A percentile compares a stretch with the other conserved stretches of the same genome.
phyloP scores from a whole-genome alignment of 2,797 vertebrate genomes.

The Borostomias antarcticus region DNA sequence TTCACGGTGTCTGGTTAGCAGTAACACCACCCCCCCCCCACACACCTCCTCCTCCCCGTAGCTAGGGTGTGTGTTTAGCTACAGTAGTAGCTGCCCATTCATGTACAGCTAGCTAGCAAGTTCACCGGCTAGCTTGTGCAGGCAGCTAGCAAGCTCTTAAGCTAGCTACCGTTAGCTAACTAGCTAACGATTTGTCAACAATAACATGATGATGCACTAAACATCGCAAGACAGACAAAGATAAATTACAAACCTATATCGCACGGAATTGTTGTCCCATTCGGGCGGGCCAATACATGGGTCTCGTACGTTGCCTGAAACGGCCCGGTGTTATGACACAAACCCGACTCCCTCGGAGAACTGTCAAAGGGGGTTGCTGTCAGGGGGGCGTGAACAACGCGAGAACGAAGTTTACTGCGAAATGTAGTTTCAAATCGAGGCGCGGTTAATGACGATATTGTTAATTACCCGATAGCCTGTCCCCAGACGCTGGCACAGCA shows the following conservation, averaged over 20 bases:
- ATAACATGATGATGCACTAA: not conserved
- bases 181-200: not conserved
- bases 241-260: constrained; percentile 56
- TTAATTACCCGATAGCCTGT: not conserved
- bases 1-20: no score
- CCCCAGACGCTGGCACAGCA: not conserved
- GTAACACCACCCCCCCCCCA: no score
- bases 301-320: constrained; percentile 48
- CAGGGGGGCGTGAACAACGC: constrained; percentile 39
- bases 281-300: constrained; percentile 34
- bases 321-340: constrained; percentile 66
- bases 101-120: no score
- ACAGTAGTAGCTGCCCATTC: no score
- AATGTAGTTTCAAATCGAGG: not conserved
- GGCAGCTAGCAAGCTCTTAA: not conserved
- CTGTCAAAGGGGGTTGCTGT: constrained; percentile 38
- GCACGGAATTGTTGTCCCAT: constrained; percentile 50
- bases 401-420: constrained; percentile 41
- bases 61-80: no score
- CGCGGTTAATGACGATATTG: not conserved
- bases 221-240: not conserved
- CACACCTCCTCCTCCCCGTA: no score
- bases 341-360: constrained; percentile 28
- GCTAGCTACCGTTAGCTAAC: constrained; percentile 3
- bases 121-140: no score